These are phyloP conservation scores for Tenthredo amoena DNA, from an alignment of 2,888 invertebrate species.

Conservation along the genomic window DNA sequence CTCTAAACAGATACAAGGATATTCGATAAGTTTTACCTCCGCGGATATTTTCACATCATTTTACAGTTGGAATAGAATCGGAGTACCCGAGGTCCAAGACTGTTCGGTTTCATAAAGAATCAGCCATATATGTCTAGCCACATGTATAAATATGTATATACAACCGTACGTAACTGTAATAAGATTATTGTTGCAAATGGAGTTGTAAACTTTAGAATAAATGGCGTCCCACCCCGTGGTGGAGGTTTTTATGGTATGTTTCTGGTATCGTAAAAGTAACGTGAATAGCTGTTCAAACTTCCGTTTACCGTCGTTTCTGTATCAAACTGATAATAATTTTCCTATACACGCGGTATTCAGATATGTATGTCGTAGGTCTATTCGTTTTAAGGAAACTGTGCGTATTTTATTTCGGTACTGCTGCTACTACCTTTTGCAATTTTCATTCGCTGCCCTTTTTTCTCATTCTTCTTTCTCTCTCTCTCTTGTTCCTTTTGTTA, in stretches of 20 bases:
- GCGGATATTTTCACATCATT: neutral
- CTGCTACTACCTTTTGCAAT: neutral
- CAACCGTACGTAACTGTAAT: neutral
- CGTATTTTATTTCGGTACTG: neutral
- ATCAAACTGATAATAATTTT: slow-evolving; percentile 19
- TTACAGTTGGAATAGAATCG: neutral
- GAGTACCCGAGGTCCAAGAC: neutral
- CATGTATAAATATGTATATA: neutral
- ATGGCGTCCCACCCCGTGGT: neutral
- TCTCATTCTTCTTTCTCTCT: neutral
- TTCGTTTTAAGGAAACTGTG: neutral
- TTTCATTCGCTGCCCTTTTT: neutral
- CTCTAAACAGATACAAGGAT: neutral
- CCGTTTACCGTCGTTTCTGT: slow-evolving; percentile 1
- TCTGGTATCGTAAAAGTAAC: slow-evolving; percentile 13
- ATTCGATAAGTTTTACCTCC: neutral
- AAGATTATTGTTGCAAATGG: slow-evolving; percentile 9
- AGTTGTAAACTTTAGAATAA: slow-evolving; percentile 21
- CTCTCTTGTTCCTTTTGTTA: neutral
- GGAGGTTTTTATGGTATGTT: neutral
- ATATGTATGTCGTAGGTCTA: neutral
- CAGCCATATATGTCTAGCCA: neutral
- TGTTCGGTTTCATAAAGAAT: neutral
- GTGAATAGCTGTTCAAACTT: slow-evolving; percentile 30
- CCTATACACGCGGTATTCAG: neutral